Evolutionary conservation across 1,140 invertebrate species (phyloP), one percentile per base, ranked within the genome.

Genomic region (Drosophila ficusphila): DNA sequence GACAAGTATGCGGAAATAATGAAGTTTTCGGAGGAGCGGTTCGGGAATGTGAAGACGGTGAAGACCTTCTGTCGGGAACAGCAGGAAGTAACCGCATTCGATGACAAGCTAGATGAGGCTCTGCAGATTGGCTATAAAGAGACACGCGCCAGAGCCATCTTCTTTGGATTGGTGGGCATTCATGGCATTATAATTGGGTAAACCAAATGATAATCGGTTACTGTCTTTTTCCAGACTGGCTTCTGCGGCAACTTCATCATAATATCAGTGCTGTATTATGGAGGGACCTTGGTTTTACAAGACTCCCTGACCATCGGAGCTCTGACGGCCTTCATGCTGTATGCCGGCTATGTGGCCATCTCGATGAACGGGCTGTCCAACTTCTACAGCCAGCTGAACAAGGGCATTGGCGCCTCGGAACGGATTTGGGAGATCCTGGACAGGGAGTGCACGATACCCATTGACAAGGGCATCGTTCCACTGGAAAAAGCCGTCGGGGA

Each of bases 361-460:
- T 97, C 97, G 7, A 94, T 99, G 38, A 95, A 95, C 31, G 97
- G 97, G 0, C 86, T 99, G 16, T 96, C 96, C 19, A 96, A 95
- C 70, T 99, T 99, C 91, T 99, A 98, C 89, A 96, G 97, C 0
- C 97, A 99, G 90, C 90, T 99, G 64, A 99, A 98, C 92, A 96
- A 96, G 92, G 98, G 97, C 0, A 91, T 99, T 2, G 98, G 98
- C 0, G 98, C 98, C 0, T 97, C 96, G 18, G 93, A 95, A 1
- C 93, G 98, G 46, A 92, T 99, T 8, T 99, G 97, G 95, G 94
- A 98, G 90, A 94, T 99, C 23, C 95, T 98, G 33, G 97, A 99
- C 91, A 94, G 96, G 34, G 78, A 94, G 70, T 96, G 97, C 12
- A 65, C 76, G 2, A 97, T 99, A 86, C 95, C 95, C 21, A 92